Evolutionary conservation across 2,797 vertebrate genomes (phyloP).

Genomic region (Aulostomus chinensis): DNA sequence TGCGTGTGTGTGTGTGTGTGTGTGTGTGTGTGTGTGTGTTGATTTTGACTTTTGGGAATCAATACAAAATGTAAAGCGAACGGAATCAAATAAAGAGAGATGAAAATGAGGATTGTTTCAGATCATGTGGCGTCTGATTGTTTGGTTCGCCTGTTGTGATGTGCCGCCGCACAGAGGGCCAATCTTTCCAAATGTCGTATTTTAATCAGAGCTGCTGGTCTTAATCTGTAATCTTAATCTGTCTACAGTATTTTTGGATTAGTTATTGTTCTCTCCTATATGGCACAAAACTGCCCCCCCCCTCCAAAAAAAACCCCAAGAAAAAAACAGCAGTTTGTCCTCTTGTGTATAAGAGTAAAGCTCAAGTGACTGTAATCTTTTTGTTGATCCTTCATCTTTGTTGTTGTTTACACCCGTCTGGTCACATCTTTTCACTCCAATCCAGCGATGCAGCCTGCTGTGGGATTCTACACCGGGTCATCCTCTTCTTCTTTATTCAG

Average conservation of each 20-base stretch:
- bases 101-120: not conserved
- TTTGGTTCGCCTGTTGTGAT: constrained; percentile 1
- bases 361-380: constrained; percentile 10
- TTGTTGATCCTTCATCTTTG: constrained; percentile 2
- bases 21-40: too few relatives aligned
- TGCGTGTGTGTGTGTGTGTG: constrained; percentile 11
- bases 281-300: too few relatives aligned
- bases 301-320: too few relatives aligned
- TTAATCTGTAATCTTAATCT: constrained; percentile 73
- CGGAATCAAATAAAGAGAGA: constrained; percentile 3
- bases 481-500: constrained; percentile 43
- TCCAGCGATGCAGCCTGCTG: constrained; percentile 6
- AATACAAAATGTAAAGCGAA: too few relatives aligned
- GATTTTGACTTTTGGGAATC: too few relatives aligned
- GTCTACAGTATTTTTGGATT: too few relatives aligned
- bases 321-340: constrained; percentile 15
- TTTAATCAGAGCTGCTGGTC: constrained; percentile 68
- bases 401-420: constrained; percentile 4
- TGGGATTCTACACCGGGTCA: constrained; percentile 10
- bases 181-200: constrained; percentile 45
- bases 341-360: not conserved
- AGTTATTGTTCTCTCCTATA: constrained; percentile 16
- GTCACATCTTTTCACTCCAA: constrained; percentile 34
- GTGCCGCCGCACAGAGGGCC: constrained; percentile 32
- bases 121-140: not conserved